phyloP scores from a whole-genome alignment of 2,797 vertebrate genomes.

The Apodemus agrarius region DNA sequence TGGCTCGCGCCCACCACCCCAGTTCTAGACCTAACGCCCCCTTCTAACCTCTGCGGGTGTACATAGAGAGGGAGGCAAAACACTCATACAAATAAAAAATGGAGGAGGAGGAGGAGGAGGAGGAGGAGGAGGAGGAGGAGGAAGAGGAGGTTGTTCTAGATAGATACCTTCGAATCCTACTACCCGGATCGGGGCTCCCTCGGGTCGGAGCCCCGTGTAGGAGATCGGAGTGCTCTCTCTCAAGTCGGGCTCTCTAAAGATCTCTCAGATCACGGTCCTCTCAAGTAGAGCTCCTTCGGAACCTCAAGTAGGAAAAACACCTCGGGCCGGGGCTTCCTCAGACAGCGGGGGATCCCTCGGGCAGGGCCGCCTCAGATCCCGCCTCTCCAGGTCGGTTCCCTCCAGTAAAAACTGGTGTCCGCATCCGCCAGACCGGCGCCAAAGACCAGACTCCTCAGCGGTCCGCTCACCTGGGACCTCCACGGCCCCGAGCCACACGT shows the following conservation, averaged over 20 bases:
- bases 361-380: not conserved
- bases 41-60: not conserved
- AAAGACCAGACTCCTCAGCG: rapidly evolving
- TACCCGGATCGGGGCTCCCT: not conserved
- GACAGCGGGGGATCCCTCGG: not conserved
- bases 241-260: no score
- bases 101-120: no score
- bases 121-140: no score
- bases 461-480: not conserved
- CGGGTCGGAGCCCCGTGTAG: not conserved
- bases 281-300: not conserved
- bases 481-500: not conserved
- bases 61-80: not conserved
- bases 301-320: not conserved
- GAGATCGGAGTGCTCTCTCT: not conserved
- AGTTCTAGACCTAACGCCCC: not conserved
- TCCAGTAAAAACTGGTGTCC: not conserved
- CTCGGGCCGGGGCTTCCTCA: not conserved
- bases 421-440: not conserved
- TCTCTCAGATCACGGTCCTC: not conserved
- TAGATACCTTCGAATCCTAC: not conserved
- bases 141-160: no score
- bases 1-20: not conserved
- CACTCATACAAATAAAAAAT: not conserved
- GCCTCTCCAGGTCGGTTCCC: not conserved